Evolutionary conservation across 2,888 invertebrate species (phyloP), one percentile per base, ranked within the genome.

Genomic region (Pseudanteris insignis): DNA sequence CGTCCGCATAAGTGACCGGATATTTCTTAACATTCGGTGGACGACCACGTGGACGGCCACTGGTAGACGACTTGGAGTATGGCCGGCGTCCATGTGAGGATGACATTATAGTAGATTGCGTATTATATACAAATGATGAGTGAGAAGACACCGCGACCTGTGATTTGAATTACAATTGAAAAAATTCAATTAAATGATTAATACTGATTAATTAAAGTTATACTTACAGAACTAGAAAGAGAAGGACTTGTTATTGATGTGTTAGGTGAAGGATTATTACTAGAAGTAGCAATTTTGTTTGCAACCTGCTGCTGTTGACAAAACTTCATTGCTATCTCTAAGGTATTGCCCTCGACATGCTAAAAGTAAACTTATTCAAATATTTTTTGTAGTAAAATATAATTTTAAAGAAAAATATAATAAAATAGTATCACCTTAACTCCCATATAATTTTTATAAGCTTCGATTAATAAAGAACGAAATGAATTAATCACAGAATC

Each of bases 281-380:
- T 69, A 66, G 81, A 83, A 2, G 83, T 82, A 58, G 83, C 82
- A 46, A 85, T 83, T 74, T 86, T 88, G 57, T 86, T 82, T 0
- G 83, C 80, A 12, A 84, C 81, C 48, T 85, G 84, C 63, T 86
- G 82, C 68, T 86, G 86, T 63, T 88, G 85, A 70, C 90, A 89
- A 69, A 87, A 87, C 74, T 88, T 90, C 65, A 88, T 82, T 36
- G 89, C 89, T 25, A 87, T 78, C 67, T 90, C 90, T 2, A 88
- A 80, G 6, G 86, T 78, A 71, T 88, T 88, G 51, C 84, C 87
- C 66, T 88, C 89, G 6, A 85, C 81, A 33, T 80, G 72, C 81
- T 82, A 36, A n/a, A 44, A 64, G 50, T n/a, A n/a, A 14, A 32
- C 11, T 12, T 8, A 2, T n/a, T n/a, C n/a, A n/a, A n/a, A n/a